Evolutionary conservation across 1,140 invertebrate species (phyloP).

Genomic region (Cyrtorhinus lividipennis): DNA sequence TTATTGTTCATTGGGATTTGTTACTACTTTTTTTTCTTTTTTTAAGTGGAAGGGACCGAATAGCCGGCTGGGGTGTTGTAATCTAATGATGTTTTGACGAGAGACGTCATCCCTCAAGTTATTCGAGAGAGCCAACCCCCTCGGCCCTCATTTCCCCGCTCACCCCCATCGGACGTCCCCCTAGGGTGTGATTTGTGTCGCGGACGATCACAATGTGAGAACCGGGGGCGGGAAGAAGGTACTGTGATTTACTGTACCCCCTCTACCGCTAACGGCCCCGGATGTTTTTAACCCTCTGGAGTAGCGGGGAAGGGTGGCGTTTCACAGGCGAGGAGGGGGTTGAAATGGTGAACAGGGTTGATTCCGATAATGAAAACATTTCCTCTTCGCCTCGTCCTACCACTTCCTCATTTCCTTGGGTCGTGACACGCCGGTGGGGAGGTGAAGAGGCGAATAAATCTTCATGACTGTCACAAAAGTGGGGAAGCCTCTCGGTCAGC

Average conservation of each 20-base stretch:
- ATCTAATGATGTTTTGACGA: slow-evolving; percentile 8
- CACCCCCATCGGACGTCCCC: neutral
- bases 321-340: too few species aligned
- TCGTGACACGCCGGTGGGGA: neutral
- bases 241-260: too few species aligned
- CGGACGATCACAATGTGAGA: neutral
- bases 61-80: neutral
- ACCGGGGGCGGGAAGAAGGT: too few species aligned
- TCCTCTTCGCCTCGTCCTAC: too few species aligned
- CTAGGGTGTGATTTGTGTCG: neutral
- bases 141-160: neutral
- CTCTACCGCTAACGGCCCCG: too few species aligned
- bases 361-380: neutral
- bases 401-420: neutral
- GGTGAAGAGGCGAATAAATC: neutral
- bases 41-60: neutral
- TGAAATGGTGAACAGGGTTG: neutral
- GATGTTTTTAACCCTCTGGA: too few species aligned
- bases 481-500: neutral
- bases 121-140: neutral
- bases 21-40: too few species aligned
- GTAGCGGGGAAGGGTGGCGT: too few species aligned
- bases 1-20: too few species aligned
- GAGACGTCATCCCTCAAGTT: neutral
- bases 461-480: neutral